Conservation (phyloP, 2,888 invertebrate species). For the Andrena fulva region DNA sequence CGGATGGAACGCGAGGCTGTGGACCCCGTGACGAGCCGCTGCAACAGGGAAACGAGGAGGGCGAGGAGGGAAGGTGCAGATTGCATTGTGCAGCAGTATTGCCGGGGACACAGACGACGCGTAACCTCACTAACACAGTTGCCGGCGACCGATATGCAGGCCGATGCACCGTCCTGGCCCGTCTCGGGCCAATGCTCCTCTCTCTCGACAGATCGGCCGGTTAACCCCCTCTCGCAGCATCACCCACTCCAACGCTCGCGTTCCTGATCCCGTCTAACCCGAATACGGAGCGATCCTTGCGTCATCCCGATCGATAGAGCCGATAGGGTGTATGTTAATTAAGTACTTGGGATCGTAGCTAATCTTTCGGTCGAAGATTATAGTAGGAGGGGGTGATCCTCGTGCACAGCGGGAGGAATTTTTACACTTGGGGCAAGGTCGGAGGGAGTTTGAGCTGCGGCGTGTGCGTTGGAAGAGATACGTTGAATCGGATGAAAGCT, state of each 20-base stretch:
- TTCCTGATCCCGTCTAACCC: conserved; percentile 13
- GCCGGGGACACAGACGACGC: conserved; percentile 61
- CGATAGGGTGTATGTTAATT: no score
- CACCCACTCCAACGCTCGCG: neutral
- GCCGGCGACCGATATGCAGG: conserved; percentile 69
- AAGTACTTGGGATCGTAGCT: neutral
- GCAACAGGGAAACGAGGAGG: neutral
- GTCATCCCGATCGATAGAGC: conserved; percentile 9
- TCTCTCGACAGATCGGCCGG: conserved; percentile 40
- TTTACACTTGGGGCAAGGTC: neutral
- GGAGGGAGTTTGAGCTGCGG: no score
- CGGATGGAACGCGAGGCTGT: conserved; percentile 41
- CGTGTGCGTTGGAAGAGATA: no score
- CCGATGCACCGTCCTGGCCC: conserved; percentile 72
- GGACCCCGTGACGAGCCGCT: conserved; percentile 38
- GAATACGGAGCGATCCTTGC: conserved; percentile 27
- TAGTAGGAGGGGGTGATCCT: neutral
- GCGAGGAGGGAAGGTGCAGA: conserved; percentile 52
- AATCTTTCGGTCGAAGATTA: neutral
- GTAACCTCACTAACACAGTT: conserved; percentile 67
- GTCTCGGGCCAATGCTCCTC: conserved; percentile 72
- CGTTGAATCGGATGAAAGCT: no score
- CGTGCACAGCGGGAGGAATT: neutral
- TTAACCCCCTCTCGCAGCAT: neutral
- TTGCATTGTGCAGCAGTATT: conserved; percentile 69